Base-by-base conservation (phyloP, 2,888 invertebrate genomes). In the Drosophila mimetica region DNA sequence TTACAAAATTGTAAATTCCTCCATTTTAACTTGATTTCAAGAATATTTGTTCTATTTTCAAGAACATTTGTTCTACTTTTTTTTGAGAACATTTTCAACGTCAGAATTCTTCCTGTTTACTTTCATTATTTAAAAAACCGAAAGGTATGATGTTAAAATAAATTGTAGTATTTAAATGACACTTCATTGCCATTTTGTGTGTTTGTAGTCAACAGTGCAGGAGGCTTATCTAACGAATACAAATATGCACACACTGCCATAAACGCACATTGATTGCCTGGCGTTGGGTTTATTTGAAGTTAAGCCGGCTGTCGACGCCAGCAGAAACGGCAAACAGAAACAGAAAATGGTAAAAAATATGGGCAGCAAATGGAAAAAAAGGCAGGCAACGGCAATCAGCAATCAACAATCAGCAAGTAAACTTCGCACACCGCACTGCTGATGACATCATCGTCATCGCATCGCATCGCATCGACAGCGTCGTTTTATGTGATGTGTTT, bases 211-310 rank as follows among this genome's bases (percentile, higher is more conserved):
- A n/a, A 14, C 36, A 36, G 55, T 28, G 66, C 25, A 20, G 32
- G 63, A 25, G 25, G 65, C 66, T 64, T 64, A 64, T 64, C 64
- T 64, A 64, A 65, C 64, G 44, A 63, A 61, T 34, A 61, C 63
- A 63, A 61, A 28, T 61, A 39, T 48, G 47, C 61, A 41, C 63
- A 61, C 39, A 14, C n/a, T n/a, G 39, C 41, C 48, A 14, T 63
- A 48, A 48, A 63, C 66, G 66, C 64, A 60, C 59, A 55, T 60
- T 39, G 51, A 55, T 55, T 57, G 57, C 55, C 13, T 18, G 13
- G 46, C 22, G 34, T 36, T 42, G 25, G 34, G 36, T 16, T 13
- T 51, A 51, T 41, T 58, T 58, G 58, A 60, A 57, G 58, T 60
- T 32, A 30, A 42, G 64, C 65, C 64, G 64, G 65, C 64, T 63